Base-by-base conservation (phyloP, 2,113 vertebrate genomes). In the Peucedramus taeniatus region DNA sequence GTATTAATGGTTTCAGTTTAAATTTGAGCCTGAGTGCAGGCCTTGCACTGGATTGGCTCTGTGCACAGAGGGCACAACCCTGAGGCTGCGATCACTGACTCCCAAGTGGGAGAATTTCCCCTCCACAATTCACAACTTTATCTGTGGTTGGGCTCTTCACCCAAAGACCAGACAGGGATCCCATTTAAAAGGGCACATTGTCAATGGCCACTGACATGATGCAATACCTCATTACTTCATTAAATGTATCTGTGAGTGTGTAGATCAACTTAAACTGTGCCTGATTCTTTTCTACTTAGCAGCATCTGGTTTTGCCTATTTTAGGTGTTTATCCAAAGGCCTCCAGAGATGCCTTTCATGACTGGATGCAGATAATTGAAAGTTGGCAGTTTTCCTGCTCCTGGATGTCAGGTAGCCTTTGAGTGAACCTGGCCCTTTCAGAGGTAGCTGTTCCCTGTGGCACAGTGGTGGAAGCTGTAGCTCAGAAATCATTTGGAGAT, bases 101-200 rank as follows among this genome's bases (percentile, higher is more conserved):
- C n/a, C n/a, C n/a, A n/a, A 10, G 19, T 9, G 44, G 61, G 39
- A 64, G 28, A 47, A 60, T 60, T 89, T 64, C 27, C 24, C 19
- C 13, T 70, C 31, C 1, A 0, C 51, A 30, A 0, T 39, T 31
- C 10, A 2, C 19, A 59, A 39, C 26, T 4, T 0, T 15, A 4
- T 54, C 49, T 70, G 35, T 64, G 13, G n/a, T 33, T 80, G 50
- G 45, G 31, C 39, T 61, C 47, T 65, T 76, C 4, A 15, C 39
- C 57, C 35, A 60, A 27, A 69, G 47, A 44, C 4, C 35, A 44
- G 30, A 23, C 27, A 64, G 59, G 59, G 26, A 30, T 86, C 33
- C 20, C 1, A 2, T 59, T 63, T 15, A 59, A 63, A 74, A 23
- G 31, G 39, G 4, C 11, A 28, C 16, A 2, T n/a, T 50, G 26